phyloP scores from a whole-genome alignment of 2,888 invertebrate species.

The Dromius quadrimaculatus region DNA sequence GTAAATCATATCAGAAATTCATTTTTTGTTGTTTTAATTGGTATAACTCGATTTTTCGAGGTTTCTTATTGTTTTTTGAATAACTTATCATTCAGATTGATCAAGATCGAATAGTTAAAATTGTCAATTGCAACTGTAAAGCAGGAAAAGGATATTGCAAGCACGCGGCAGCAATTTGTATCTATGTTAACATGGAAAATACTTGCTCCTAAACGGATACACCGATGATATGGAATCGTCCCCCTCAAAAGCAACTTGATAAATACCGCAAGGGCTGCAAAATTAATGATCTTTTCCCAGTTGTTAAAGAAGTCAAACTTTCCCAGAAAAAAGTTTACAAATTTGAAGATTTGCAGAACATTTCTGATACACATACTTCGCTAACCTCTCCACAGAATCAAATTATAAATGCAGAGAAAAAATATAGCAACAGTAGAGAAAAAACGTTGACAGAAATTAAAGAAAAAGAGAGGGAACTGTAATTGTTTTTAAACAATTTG shows the following conservation, averaged over 20 bases:
- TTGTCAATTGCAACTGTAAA: no score
- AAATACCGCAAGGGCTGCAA: constrained; percentile 45
- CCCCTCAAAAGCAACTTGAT: constrained; percentile 29
- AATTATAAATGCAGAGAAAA: background rate
- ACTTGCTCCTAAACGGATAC: constrained; percentile 46
- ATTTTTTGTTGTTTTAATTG: background rate
- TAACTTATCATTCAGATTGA: background rate
- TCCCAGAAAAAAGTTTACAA: background rate
- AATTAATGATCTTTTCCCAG: constrained; percentile 9
- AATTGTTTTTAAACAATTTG: background rate
- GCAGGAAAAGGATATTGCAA: constrained; percentile 31
- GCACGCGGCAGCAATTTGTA: constrained; percentile 49
- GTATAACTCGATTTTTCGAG: background rate
- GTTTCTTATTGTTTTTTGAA: background rate
- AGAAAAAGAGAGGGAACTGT: background rate
- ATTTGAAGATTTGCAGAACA: background rate
- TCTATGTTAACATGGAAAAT: constrained; percentile 48
- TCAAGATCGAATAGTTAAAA: no score
- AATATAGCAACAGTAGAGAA: background rate
- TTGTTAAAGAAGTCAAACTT: background rate
- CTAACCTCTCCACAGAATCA: background rate
- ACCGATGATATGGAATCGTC: constrained; percentile 51
- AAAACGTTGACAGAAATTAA: background rate
- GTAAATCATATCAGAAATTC: background rate
- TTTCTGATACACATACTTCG: background rate